Conservation (phyloP, 2,113 vertebrate genomes). For the Rhea americana region DNA sequence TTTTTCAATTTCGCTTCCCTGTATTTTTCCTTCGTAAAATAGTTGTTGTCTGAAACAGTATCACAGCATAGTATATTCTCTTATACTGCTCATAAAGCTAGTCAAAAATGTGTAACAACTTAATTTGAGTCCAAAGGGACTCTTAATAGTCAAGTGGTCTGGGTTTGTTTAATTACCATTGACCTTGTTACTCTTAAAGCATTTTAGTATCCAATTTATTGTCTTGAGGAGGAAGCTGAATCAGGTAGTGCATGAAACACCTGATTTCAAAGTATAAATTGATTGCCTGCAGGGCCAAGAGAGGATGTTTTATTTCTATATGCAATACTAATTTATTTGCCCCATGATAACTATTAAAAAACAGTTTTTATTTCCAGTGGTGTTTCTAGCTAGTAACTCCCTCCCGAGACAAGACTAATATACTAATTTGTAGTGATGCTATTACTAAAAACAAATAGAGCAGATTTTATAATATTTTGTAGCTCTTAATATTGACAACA, state of each 20-base stretch:
- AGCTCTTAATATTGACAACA: neutral
- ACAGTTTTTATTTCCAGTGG: neutral
- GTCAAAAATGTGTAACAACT: neutral
- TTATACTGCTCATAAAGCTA: neutral
- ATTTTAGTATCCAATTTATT: neutral
- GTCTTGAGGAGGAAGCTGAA: neutral
- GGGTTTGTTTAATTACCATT: constrained; percentile 51
- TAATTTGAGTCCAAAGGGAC: neutral
- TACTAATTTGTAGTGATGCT: neutral
- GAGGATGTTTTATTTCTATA: accelerated
- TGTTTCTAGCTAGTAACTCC: neutral
- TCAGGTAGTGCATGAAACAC: neutral
- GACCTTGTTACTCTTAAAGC: constrained; percentile 44
- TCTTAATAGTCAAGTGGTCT: constrained; percentile 4
- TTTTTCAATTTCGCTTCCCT: neutral
- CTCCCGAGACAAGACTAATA: neutral
- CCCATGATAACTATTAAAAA: neutral
- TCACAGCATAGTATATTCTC: neutral
- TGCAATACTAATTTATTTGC: neutral
- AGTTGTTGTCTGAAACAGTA: neutral
- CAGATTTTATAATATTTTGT: neutral
- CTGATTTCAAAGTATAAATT: constrained; percentile 4
- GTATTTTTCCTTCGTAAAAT: neutral
- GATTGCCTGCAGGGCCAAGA: neutral
- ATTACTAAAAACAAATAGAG: neutral